Evolutionary conservation across 2,888 invertebrate species (phyloP).

Genomic region (Drosophila recens): DNA sequence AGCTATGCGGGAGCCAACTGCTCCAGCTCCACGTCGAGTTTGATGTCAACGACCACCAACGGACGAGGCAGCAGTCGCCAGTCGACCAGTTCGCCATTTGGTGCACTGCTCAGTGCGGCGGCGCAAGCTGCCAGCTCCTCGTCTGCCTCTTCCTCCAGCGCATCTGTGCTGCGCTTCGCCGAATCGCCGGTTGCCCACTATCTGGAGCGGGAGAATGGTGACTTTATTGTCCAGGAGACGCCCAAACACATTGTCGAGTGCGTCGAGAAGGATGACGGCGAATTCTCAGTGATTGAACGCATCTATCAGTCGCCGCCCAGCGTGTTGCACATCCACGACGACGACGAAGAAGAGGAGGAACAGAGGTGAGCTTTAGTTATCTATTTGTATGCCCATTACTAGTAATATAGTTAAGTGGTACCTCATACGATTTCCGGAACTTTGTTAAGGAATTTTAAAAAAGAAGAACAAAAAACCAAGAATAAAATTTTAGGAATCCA

Average conservation of each 20-base stretch:
- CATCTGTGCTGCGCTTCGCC: slow-evolving; percentile 84
- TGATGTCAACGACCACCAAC: slow-evolving; percentile 19
- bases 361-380: slow-evolving; percentile 31
- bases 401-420: too few relatives aligned
- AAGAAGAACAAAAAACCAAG: too few relatives aligned
- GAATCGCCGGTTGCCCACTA: slow-evolving; percentile 85
- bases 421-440: too few relatives aligned
- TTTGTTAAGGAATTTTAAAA: too few relatives aligned
- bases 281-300: slow-evolving; percentile 85
- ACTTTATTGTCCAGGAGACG: slow-evolving; percentile 85
- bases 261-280: slow-evolving; percentile 85
- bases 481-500: too few relatives aligned
- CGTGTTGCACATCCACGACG: slow-evolving; percentile 84
- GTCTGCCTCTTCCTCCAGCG: slow-evolving; percentile 74
- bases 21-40: slow-evolving; percentile 31
- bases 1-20: slow-evolving; percentile 25
- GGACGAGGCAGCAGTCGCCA: slow-evolving; percentile 59
- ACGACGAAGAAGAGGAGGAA: slow-evolving; percentile 75
- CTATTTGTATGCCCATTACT: not conserved
- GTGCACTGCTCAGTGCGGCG: slow-evolving; percentile 71
- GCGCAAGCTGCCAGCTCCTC: slow-evolving; percentile 73
- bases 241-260: slow-evolving; percentile 85
- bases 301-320: slow-evolving; percentile 85
- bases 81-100: slow-evolving; percentile 78
- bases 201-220: slow-evolving; percentile 84